Conservation (phyloP, 2,113 vertebrate genomes). For the Petrocephalus zakoni region DNA sequence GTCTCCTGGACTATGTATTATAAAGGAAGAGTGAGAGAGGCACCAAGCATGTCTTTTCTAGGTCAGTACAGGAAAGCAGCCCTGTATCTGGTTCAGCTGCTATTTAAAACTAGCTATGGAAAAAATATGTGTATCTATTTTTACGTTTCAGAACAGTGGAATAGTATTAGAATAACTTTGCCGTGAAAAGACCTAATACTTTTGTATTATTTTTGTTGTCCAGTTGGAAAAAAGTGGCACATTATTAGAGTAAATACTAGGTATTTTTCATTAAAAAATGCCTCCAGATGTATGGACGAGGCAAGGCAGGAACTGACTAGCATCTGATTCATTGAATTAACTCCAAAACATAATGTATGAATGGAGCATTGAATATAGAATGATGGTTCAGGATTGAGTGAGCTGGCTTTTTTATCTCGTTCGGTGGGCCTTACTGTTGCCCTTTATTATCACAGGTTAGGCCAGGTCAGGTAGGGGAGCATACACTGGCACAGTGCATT, state of each 20-base stretch:
- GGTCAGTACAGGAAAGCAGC: slow-evolving; percentile 40
- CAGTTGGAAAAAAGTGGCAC: not conserved
- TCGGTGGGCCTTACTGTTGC: not conserved
- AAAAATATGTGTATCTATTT: slow-evolving; percentile 22
- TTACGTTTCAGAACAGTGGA: slow-evolving; percentile 18
- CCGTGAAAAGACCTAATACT: not conserved
- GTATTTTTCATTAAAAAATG: not conserved
- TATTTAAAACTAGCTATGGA: slow-evolving; percentile 41
- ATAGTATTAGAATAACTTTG: slow-evolving; percentile 20
- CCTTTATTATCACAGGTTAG: not conserved
- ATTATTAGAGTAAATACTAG: not conserved
- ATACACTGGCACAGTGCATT: too few relatives aligned
- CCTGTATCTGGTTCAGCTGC: slow-evolving; percentile 34
- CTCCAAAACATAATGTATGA: not conserved
- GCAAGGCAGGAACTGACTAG: not conserved
- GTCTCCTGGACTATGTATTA: not conserved
- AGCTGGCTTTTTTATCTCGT: not conserved
- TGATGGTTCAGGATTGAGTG: not conserved
- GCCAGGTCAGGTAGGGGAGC: too few relatives aligned
- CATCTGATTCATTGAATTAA: not conserved
- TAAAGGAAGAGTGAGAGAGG: slow-evolving; percentile 5
- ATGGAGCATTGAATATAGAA: not conserved
- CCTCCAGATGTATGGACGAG: not conserved
- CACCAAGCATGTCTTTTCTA: slow-evolving; percentile 42
- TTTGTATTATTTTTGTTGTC: not conserved